Conservation (phyloP, 2,797 vertebrate species). For the Loriculus beryllinus region DNA sequence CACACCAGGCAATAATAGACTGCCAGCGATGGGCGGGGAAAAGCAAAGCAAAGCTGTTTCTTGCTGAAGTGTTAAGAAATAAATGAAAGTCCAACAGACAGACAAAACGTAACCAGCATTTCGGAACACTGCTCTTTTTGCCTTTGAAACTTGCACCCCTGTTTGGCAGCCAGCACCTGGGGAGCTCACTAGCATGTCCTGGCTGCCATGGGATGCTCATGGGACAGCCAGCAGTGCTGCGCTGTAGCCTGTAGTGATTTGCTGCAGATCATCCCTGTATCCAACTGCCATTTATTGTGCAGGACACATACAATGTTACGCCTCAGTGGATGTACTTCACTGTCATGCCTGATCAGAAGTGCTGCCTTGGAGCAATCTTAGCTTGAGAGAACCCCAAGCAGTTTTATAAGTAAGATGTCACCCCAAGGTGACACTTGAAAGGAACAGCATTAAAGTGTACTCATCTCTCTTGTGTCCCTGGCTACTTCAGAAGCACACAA, state of each 20-base stretch:
- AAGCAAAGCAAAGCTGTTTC: constrained; percentile 26
- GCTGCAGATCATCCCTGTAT: background rate
- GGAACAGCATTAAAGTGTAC: background rate
- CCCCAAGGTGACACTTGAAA: constrained; percentile 49
- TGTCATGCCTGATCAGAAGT: constrained; percentile 32
- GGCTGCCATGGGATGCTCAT: fast-evolving
- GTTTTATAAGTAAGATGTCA: constrained; percentile 45
- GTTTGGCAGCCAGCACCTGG: background rate
- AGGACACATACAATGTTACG: background rate
- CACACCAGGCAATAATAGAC: background rate
- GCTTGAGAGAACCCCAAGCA: constrained; percentile 35
- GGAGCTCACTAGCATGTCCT: background rate
- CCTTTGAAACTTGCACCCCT: background rate
- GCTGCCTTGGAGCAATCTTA: constrained; percentile 27
- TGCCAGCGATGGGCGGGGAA: background rate
- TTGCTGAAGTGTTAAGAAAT: background rate
- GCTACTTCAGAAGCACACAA: constrained; percentile 39
- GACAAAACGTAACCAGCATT: background rate
- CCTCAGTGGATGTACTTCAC: background rate
- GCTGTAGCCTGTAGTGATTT: background rate
- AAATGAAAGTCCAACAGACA: background rate
- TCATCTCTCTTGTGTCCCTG: constrained; percentile 23
- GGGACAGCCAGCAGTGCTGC: background rate
- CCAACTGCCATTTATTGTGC: background rate
- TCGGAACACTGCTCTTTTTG: background rate